phyloP scores from a whole-genome alignment of 37 sponge, comb jelly and placozoan genomes.

The Diacarnus erythraeanus region DNA sequence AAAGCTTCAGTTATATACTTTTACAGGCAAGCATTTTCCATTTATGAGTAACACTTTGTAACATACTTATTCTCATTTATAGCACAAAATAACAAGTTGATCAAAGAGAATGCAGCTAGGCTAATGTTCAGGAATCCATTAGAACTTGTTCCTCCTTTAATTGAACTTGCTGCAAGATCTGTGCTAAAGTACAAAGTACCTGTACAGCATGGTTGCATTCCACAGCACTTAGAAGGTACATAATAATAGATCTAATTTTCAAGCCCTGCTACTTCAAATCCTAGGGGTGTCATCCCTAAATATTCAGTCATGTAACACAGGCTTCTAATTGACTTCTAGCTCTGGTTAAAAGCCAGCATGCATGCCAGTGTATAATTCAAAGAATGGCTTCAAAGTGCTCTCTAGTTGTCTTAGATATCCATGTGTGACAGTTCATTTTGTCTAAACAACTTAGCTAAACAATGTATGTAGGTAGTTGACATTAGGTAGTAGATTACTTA shows the following conservation, averaged over 20 bases:
- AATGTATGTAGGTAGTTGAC: no score
- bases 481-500: no score
- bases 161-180: constrained; percentile 48
- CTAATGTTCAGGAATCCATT: constrained; percentile 2
- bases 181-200: not conserved
- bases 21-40: constrained; percentile 48
- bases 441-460: no score
- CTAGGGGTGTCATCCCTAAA: no score
- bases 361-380: not conserved
- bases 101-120: constrained; percentile 29
- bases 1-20: constrained; percentile 59
- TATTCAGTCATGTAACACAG: no score
- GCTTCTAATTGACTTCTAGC: no score
- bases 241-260: no score
- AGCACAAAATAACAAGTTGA: constrained; percentile 61
- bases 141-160: constrained; percentile 31
- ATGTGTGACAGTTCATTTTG: no score
- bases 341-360: no score
- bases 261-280: no score
- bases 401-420: no score
- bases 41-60: not conserved
- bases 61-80: not conserved
- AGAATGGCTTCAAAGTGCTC: no score
- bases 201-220: constrained; percentile 27
- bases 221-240: constrained; percentile 46